Evolutionary conservation across 2,113 vertebrate species (phyloP).

Genomic region (Chionodraco myersi): DNA sequence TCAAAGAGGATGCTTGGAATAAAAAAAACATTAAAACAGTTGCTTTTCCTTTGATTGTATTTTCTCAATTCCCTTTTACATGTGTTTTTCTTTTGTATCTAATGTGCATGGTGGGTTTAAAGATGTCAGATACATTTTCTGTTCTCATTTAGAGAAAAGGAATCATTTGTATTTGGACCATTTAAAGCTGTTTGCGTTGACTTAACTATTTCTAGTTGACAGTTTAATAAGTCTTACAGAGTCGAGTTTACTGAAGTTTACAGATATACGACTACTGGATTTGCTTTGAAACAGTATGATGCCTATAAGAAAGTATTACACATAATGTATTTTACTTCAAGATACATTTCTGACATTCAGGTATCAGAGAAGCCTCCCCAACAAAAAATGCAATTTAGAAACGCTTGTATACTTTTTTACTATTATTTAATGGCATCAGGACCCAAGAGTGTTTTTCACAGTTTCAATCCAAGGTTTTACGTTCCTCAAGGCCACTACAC

Average conservation of each 20-base stretch:
- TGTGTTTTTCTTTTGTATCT: background rate
- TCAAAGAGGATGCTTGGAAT: slow-evolving; percentile 6
- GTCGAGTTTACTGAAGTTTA: background rate
- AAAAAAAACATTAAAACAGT: background rate
- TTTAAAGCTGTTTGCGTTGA: no score
- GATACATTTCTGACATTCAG: background rate
- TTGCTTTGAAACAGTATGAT: background rate
- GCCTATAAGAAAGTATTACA: background rate
- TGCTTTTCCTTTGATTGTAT: background rate
- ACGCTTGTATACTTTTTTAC: background rate
- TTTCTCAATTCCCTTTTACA: background rate
- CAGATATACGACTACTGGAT: background rate
- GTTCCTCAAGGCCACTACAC: slow-evolving; percentile 29
- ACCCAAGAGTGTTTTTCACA: background rate
- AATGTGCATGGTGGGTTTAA: background rate
- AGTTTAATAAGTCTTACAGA: no score
- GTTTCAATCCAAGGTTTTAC: slow-evolving; percentile 3
- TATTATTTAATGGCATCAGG: background rate
- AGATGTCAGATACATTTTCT: background rate
- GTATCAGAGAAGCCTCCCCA: background rate
- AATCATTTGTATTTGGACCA: background rate
- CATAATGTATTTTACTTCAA: background rate
- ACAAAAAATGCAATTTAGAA: background rate
- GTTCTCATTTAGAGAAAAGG: background rate
- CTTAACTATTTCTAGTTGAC: no score